Evolutionary conservation across 2,888 invertebrate genomes (phyloP).

Genomic region (Molanna angustata): DNA sequence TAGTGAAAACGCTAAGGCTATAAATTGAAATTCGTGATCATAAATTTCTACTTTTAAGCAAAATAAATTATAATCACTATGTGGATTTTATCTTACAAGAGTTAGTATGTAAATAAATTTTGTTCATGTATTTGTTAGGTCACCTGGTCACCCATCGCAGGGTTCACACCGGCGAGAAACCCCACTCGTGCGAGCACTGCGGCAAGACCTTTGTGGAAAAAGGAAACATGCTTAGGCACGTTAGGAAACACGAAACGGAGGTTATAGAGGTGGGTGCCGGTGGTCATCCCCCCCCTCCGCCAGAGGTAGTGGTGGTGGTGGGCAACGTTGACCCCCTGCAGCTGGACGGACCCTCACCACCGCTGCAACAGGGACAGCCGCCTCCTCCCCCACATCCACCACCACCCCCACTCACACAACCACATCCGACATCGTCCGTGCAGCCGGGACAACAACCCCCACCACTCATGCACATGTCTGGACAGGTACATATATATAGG

Average conservation of each 20-base stretch:
- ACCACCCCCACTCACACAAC: slow-evolving; percentile 22
- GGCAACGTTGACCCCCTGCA: slow-evolving; percentile 37
- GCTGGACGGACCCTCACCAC: no score
- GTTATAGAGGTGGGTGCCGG: slow-evolving; percentile 39
- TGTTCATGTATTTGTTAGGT: slow-evolving; percentile 17
- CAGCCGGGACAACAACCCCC: slow-evolving; percentile 21
- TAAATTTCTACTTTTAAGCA: no score
- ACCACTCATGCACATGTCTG: slow-evolving; percentile 49
- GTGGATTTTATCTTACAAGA: no score
- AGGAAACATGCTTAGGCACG: slow-evolving; percentile 72
- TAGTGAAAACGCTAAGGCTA: no score
- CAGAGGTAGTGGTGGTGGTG: slow-evolving; percentile 11
- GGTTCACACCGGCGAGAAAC: slow-evolving; percentile 60
- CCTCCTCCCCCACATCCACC: slow-evolving; percentile 31
- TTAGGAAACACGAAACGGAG: slow-evolving; percentile 62
- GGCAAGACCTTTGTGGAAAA: slow-evolving; percentile 79
- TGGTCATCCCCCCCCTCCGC: slow-evolving; percentile 44
- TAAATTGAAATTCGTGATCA: no score
- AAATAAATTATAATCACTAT: no score
- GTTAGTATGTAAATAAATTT: background rate
- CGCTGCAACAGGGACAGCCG: no score
- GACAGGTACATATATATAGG: no score
- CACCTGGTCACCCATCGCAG: slow-evolving; percentile 68
- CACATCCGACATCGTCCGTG: no score
- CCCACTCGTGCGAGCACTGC: slow-evolving; percentile 65